Evolutionary conservation across 1,140 invertebrate species (phyloP).

Genomic region (Pseudomyrmex flavicornis): DNA sequence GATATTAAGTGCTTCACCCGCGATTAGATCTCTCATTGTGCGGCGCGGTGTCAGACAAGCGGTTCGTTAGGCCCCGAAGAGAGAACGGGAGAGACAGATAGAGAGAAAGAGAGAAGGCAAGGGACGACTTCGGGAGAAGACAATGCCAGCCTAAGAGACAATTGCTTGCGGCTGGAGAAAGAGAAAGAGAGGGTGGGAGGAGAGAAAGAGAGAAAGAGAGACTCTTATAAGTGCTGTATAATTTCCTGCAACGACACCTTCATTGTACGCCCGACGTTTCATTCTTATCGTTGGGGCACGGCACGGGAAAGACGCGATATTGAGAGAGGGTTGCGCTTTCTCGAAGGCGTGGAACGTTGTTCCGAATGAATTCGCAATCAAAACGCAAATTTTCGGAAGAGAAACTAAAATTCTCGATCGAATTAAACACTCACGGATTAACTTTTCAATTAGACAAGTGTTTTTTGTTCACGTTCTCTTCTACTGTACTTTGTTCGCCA

Average conservation of each 20-base stretch:
- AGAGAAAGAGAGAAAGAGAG: constrained; percentile 67
- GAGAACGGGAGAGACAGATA: constrained; percentile 68
- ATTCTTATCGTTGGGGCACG: constrained; percentile 81
- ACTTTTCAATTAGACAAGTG: neutral
- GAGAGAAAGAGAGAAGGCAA: constrained; percentile 60
- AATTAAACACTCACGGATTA: neutral
- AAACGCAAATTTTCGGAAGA: neutral
- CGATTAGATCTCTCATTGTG: constrained; percentile 86
- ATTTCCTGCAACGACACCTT: constrained; percentile 86
- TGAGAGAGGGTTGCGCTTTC: constrained; percentile 31
- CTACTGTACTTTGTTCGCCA: neutral
- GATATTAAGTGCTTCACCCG: constrained; percentile 86
- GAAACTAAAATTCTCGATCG: neutral
- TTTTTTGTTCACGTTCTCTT: neutral
- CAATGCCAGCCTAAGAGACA: constrained; percentile 83
- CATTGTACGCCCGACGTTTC: constrained; percentile 83
- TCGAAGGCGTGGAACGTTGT: constrained; percentile 2
- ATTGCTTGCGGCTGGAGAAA: constrained; percentile 80
- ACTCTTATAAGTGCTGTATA: constrained; percentile 85
- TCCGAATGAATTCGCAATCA: constrained; percentile 6
- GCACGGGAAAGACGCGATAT: constrained; percentile 13
- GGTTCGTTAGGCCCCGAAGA: constrained; percentile 76
- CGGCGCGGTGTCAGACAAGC: constrained; percentile 83
- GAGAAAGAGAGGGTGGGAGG: constrained; percentile 67
- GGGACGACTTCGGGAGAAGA: constrained; percentile 75